A percentile compares a stretch with the other conserved stretches of the same genome.
Conservation (phyloP, 37 sponge, comb jelly and placozoan genomes). For the Theonella swinhoei region DNA sequence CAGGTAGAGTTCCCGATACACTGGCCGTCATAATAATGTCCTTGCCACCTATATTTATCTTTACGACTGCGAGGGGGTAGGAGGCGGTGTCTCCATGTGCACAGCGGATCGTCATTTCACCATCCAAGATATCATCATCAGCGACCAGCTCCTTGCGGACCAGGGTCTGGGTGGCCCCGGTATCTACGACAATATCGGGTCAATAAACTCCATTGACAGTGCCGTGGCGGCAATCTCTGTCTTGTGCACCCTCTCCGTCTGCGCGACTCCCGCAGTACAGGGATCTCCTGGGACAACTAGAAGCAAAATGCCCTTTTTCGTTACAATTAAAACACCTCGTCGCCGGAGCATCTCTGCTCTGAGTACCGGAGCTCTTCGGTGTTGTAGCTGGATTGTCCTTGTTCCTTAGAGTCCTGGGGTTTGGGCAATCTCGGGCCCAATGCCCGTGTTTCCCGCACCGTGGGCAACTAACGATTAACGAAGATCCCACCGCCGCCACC, state of each 20-base stretch:
- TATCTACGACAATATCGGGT: slow-evolving; percentile 26
- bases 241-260: too few species aligned
- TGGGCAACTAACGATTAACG: too few species aligned
- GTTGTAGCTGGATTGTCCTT: too few species aligned
- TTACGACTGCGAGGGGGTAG: slow-evolving; percentile 29
- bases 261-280: neutral
- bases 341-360: too few species aligned
- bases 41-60: slow-evolving; percentile 8
- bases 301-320: neutral
- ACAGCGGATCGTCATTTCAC: slow-evolving; percentile 47
- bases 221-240: too few species aligned
- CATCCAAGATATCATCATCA: slow-evolving; percentile 12
- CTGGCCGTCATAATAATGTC: slow-evolving; percentile 20
- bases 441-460: too few species aligned
- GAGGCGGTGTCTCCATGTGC: slow-evolving; percentile 37
- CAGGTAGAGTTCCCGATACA: slow-evolving; percentile 39
- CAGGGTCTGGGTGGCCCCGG: slow-evolving; percentile 38
- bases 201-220: slow-evolving; percentile 12
- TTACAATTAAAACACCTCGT: slow-evolving; percentile 17
- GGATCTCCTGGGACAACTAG: neutral
- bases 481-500: too few species aligned
- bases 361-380: too few species aligned
- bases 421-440: too few species aligned
- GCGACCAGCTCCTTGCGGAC: slow-evolving; percentile 44
- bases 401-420: too few species aligned